These are phyloP conservation scores for Octomys mimax DNA, from an alignment of 2,797 vertebrate genomes.

Conservation along the genomic window DNA sequence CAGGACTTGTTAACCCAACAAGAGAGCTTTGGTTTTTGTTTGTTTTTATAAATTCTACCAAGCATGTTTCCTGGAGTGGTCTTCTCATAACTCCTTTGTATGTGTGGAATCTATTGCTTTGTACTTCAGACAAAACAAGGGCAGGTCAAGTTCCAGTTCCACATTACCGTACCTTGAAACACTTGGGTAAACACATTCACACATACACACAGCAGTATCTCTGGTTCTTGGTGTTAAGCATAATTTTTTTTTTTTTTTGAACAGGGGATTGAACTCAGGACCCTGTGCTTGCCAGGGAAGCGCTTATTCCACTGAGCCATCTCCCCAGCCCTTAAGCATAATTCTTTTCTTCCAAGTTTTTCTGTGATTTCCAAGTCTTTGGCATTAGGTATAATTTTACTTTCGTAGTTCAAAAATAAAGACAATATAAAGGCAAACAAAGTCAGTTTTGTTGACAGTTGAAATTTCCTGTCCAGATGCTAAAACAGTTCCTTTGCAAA, in stretches of 20 bases:
- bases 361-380: slow-evolving; percentile 29
- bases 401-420: neutral
- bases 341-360: neutral
- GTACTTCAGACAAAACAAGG: neutral
- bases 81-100: neutral
- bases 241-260: neutral
- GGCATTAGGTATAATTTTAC: slow-evolving; percentile 25
- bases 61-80: neutral
- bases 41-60: slow-evolving; percentile 11
- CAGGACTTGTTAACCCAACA: neutral
- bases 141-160: neutral
- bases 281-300: no score
- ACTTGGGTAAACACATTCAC: neutral
- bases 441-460: slow-evolving; percentile 15
- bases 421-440: neutral
- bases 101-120: neutral
- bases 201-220: neutral
- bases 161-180: neutral
- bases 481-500: slow-evolving; percentile 14
- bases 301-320: no score
- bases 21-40: neutral
- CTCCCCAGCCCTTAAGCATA: neutral
- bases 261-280: no score
- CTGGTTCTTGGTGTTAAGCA: neutral
- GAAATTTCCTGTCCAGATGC: neutral